Percentiles rank a stretch among this genome's conserved stretches.
These are phyloP conservation scores for Dicrostonyx torquatus DNA, from an alignment of 2,797 vertebrate species.

Conservation along the genomic window DNA sequence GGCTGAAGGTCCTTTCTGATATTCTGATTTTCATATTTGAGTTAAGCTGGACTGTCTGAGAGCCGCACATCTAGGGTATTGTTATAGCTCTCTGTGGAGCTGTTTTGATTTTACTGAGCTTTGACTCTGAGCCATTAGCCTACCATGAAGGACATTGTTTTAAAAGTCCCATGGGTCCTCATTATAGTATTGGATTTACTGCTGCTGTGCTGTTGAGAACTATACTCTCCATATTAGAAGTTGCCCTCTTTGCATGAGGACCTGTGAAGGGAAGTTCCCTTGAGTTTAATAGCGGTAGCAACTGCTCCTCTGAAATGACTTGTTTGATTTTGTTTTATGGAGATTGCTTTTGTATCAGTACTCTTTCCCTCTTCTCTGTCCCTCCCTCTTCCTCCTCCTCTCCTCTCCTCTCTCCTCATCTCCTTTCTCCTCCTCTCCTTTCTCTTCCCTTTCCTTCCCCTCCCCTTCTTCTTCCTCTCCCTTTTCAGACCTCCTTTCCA, in stretches of 20 bases:
- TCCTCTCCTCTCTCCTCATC: neutral
- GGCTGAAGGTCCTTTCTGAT: constrained; percentile 43
- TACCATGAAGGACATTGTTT: constrained; percentile 65
- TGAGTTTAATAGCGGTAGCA: constrained; percentile 51
- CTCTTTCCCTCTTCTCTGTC: neutral
- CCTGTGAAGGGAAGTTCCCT: constrained; percentile 7
- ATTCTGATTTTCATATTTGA: constrained; percentile 62
- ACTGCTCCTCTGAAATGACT: constrained; percentile 50
- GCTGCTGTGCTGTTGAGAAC: constrained; percentile 17
- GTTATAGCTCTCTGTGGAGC: constrained; percentile 37
- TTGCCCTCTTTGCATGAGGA: constrained; percentile 50
- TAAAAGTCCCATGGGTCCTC: constrained; percentile 46
- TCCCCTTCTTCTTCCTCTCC: accelerated
- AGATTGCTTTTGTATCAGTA: constrained; percentile 37
- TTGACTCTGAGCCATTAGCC: constrained; percentile 61
- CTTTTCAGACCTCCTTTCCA: neutral
- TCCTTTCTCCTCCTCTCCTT: too few relatives aligned
- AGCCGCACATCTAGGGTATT: neutral
- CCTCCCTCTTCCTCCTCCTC: neutral
- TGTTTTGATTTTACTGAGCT: constrained; percentile 69
- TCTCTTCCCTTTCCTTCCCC: neutral
- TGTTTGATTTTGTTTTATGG: constrained; percentile 62
- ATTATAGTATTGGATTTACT: constrained; percentile 57
- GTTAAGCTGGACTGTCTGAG: constrained; percentile 39
- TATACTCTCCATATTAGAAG: constrained; percentile 23